Evolutionary conservation across 2,797 vertebrate genomes (phyloP).

Genomic region (Halcyon smyrnensis): DNA sequence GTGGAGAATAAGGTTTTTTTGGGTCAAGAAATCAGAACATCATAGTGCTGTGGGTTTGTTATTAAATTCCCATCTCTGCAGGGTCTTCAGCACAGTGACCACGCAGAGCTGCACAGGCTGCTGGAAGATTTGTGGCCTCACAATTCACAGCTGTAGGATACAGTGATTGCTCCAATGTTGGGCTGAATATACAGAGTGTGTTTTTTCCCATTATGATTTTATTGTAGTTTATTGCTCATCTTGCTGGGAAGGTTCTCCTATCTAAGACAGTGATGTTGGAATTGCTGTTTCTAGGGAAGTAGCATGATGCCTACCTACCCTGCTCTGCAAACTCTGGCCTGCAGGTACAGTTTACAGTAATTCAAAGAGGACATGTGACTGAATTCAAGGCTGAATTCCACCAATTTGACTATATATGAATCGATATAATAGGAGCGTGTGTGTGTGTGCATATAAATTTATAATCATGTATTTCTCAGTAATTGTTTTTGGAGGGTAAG

Average conservation of each 20-base stretch:
- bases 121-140: background rate
- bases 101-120: background rate
- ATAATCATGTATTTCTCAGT: background rate
- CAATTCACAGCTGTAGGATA: background rate
- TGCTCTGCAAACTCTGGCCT: background rate
- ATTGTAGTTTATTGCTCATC: background rate
- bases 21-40: background rate
- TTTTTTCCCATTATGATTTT: fast-evolving
- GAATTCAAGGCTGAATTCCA: background rate
- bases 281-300: background rate
- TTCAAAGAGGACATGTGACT: background rate
- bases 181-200: background rate
- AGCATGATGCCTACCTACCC: background rate
- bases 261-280: background rate
- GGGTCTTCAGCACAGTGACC: fast-evolving
- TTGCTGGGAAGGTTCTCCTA: background rate
- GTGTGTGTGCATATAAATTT: background rate
- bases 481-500: background rate
- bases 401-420: background rate
- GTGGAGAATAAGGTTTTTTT: background rate
- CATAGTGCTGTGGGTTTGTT: background rate
- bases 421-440: fast-evolving
- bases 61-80: background rate
- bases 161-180: fast-evolving
- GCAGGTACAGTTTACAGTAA: background rate